phyloP scores from a whole-genome alignment of 2,888 invertebrate species.

The Alviniconcha strummeri region DNA sequence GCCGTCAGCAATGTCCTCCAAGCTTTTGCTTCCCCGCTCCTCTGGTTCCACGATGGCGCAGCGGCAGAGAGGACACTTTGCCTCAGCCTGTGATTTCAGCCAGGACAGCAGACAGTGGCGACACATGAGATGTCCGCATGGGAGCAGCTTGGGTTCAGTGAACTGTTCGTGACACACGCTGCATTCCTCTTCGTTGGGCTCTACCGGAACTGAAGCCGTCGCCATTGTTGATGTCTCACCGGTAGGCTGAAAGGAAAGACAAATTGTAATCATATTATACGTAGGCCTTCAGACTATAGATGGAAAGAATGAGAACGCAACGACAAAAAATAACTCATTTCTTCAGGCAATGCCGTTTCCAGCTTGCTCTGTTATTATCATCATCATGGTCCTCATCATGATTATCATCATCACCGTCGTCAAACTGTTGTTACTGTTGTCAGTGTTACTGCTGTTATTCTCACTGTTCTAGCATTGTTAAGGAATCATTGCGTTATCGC shows the following conservation, averaged over 20 bases:
- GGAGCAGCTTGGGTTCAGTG: not conserved
- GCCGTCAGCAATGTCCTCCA: not conserved
- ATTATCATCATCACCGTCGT: no score
- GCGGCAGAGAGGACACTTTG: constrained; percentile 10
- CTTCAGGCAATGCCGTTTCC: no score
- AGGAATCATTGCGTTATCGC: no score
- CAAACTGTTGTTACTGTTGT: no score
- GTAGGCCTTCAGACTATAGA: not conserved
- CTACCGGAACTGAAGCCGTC: no score
- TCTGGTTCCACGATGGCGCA: constrained; percentile 2
- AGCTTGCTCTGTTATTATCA: no score
- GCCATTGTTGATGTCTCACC: not conserved
- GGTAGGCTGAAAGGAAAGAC: no score
- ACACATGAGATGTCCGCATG: constrained; percentile 6
- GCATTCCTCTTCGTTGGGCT: not conserved
- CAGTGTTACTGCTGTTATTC: no score
- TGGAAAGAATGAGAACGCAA: not conserved
- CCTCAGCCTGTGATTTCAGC: not conserved
- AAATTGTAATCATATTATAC: not conserved
- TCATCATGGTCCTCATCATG: no score
- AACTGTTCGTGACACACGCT: not conserved
- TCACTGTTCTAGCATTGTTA: no score
- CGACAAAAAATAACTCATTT: no score
- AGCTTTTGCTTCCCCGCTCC: not conserved
- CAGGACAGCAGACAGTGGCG: constrained; percentile 12